A percentile compares a stretch with the other conserved stretches of the same genome.
phyloP scores from a whole-genome alignment of 2,113 vertebrate genomes.

The Paraplagusia blochii region DNA sequence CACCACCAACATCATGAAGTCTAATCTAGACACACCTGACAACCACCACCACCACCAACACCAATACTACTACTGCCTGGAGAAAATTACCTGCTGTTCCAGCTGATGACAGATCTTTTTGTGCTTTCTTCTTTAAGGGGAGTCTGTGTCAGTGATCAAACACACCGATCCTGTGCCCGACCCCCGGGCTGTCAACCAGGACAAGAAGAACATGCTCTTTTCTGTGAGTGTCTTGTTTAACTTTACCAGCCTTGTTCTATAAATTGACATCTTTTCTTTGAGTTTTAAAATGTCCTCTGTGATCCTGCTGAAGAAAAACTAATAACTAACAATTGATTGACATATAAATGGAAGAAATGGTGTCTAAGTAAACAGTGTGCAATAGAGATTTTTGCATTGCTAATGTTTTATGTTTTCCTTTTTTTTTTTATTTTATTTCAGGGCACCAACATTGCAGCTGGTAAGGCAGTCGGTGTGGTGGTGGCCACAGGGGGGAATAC shows the following conservation, averaged over 20 bases:
- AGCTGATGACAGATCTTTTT: conserved; percentile 7
- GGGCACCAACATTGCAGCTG: conserved; percentile 97
- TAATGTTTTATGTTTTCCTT: not conserved
- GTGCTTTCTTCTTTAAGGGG: conserved; percentile 75
- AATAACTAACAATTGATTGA: no score
- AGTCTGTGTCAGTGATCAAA: conserved; percentile 98
- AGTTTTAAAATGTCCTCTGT: not conserved
- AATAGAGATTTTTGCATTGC: not conserved
- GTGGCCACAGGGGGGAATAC: conserved; percentile 92
- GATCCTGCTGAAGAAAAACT: not conserved
- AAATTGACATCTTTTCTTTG: not conserved
- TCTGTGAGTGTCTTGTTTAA: conserved; percentile 82
- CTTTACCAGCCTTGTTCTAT: not conserved
- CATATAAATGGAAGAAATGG: no score
- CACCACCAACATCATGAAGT: no score
- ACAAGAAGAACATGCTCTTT: conserved; percentile 99
- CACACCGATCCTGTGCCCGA: conserved; percentile 98
- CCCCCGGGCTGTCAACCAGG: conserved; percentile 97
- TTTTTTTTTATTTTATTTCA: conserved; percentile 34
- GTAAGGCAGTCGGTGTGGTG: conserved; percentile 94
- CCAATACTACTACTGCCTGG: not conserved
- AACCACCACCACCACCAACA: conserved; percentile 2
- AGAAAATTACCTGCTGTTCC: conserved; percentile 6
- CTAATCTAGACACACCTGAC: no score
- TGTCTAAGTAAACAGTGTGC: not conserved